A percentile compares a stretch with the other conserved stretches of the same genome.
Evolutionary conservation across 2,888 invertebrate genomes (phyloP).

Genomic region (Julus scandinavius): DNA sequence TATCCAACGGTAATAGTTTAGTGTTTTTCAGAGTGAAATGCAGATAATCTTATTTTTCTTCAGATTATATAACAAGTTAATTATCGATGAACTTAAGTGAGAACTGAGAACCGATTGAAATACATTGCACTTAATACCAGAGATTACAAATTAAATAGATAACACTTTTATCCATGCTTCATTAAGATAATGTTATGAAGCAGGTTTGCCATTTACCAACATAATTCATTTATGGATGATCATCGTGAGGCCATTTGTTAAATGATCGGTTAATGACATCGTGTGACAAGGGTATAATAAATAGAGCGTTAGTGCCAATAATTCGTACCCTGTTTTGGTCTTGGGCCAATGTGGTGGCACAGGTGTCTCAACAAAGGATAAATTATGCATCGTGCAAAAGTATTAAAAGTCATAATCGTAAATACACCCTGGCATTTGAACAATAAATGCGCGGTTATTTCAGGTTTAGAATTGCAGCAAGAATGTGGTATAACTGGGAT

Average conservation of each 20-base stretch:
- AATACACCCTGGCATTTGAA: not conserved
- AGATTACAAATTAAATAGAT: too few relatives aligned
- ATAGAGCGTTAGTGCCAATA: slow-evolving; percentile 2
- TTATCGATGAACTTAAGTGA: too few relatives aligned
- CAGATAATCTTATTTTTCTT: too few relatives aligned
- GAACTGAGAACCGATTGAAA: too few relatives aligned
- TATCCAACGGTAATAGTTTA: too few relatives aligned
- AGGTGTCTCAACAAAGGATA: slow-evolving; percentile 24
- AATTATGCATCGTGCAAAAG: slow-evolving; percentile 10
- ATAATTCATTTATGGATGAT: not conserved
- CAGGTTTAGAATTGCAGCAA: not conserved
- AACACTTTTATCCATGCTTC: not conserved
- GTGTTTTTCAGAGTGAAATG: too few relatives aligned
- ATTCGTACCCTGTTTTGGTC: slow-evolving; percentile 25
- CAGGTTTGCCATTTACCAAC: not conserved
- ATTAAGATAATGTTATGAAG: not conserved
- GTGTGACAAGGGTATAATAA: slow-evolving; percentile 9
- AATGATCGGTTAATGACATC: slow-evolving; percentile 9
- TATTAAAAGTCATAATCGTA: slow-evolving; percentile 24
- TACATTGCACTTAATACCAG: too few relatives aligned
- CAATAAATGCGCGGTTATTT: not conserved
- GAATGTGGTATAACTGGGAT: not conserved
- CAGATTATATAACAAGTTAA: too few relatives aligned
- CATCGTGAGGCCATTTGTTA: not conserved
- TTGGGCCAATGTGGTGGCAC: slow-evolving; percentile 15